Conservation (phyloP, 1,140 invertebrate species). For the Conus ventricosus region DNA sequence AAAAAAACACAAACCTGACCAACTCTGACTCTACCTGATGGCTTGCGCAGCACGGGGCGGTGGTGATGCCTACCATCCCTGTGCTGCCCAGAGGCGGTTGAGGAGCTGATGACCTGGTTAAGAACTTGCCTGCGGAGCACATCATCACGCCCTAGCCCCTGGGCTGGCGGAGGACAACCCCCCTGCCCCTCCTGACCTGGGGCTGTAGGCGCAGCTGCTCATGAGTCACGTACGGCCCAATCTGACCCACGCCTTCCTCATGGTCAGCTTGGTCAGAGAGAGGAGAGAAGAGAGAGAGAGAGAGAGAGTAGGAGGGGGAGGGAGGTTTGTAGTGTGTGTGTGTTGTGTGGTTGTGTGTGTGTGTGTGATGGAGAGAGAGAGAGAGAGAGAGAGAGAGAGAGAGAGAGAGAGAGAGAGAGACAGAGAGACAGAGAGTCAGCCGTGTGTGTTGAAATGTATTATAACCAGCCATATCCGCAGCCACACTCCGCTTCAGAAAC, state of each 20-base stretch:
- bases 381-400: no score
- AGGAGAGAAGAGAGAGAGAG: not conserved
- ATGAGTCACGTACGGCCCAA: slow-evolving; percentile 19
- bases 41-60: slow-evolving; percentile 82
- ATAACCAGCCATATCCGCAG: no score
- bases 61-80: slow-evolving; percentile 92
- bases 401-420: no score
- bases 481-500: no score
- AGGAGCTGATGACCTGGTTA: slow-evolving; percentile 80
- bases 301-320: not conserved
- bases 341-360: not conserved
- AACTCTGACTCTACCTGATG: not conserved
- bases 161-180: slow-evolving; percentile 24
- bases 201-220: not conserved
- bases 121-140: slow-evolving; percentile 84
- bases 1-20: no score
- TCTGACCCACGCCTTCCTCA: slow-evolving; percentile 36
- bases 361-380: no score
- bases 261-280: slow-evolving; percentile 38
- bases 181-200: not conserved
- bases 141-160: slow-evolving; percentile 85
- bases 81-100: slow-evolving; percentile 82
- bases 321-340: slow-evolving; percentile 7
- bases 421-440: no score
- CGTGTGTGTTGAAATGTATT: no score